Evolutionary conservation across 2,888 invertebrate genomes (phyloP).

Genomic region (Luperina testacea): DNA sequence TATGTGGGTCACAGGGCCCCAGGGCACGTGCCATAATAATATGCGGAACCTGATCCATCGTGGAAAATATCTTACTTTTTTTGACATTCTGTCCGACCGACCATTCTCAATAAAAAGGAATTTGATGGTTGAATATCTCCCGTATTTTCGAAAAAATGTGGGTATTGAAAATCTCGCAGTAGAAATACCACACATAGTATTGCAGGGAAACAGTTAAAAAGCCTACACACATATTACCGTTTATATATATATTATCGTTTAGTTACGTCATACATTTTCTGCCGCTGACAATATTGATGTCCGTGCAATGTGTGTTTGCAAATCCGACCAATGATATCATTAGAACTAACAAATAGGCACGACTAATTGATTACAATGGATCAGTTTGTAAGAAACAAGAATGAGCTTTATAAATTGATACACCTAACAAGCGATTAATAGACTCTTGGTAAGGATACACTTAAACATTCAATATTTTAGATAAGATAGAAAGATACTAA

Average conservation of each 20-base stretch:
- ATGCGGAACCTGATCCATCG: slow-evolving; percentile 57
- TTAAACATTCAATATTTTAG: neutral
- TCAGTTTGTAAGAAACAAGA: neutral
- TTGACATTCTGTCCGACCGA: slow-evolving; percentile 23
- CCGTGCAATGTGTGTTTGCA: neutral
- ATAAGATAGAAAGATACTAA: slow-evolving; percentile 6
- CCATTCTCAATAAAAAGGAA: slow-evolving; percentile 32
- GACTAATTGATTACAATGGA: neutral
- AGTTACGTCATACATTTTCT: slow-evolving; percentile 9
- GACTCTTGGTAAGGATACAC: neutral
- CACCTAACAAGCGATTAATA: neutral
- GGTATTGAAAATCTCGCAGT: slow-evolving; percentile 10
- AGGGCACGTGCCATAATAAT: slow-evolving; percentile 63
- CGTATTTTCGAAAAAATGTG: slow-evolving; percentile 4
- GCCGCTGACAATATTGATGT: neutral
- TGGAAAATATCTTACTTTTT: slow-evolving; percentile 54
- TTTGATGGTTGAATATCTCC: slow-evolving; percentile 17
- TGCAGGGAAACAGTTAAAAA: neutral
- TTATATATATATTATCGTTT: neutral
- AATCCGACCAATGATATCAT: neutral
- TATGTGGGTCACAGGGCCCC: slow-evolving; percentile 73
- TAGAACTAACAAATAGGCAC: neutral
- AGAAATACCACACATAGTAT: slow-evolving; percentile 21
- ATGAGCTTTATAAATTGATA: neutral
- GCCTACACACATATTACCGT: neutral